phyloP scores from a whole-genome alignment of 2,888 invertebrate species.

The Eupsilia transversa region DNA sequence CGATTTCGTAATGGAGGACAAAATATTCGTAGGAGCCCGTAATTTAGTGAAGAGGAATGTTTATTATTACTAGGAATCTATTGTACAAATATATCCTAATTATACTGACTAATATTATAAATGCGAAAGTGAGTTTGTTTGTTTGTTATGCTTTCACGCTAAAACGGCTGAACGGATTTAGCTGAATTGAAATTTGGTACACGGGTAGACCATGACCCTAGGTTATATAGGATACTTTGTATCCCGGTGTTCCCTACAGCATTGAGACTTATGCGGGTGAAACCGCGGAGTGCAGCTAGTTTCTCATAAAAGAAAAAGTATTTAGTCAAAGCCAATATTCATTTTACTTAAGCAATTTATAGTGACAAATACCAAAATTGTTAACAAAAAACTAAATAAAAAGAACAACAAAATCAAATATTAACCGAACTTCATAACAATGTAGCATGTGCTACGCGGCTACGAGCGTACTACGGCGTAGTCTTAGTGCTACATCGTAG shows the following conservation, averaged over 20 bases:
- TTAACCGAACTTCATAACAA: constrained; percentile 46
- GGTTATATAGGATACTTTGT: no score
- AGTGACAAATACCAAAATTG: not conserved
- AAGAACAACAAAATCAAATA: constrained; percentile 30
- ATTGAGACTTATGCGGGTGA: no score
- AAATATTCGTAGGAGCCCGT: not conserved
- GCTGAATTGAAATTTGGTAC: no score
- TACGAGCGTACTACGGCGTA: constrained; percentile 57
- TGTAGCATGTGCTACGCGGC: constrained; percentile 47
- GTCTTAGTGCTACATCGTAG: constrained; percentile 44
- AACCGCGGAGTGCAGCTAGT: no score
- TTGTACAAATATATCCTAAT: not conserved
- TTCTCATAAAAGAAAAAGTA: not conserved
- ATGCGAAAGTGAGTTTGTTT: no score
- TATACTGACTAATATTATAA: no score
- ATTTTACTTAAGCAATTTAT: not conserved
- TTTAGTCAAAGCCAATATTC: not conserved
- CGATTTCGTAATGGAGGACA: constrained; percentile 6
- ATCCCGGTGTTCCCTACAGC: no score
- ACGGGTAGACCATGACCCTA: no score
- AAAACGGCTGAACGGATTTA: no score
- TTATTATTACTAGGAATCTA: not conserved
- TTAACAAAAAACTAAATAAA: not conserved
- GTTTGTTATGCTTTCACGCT: no score
- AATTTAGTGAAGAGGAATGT: constrained; percentile 16